Evolutionary conservation across 2,888 invertebrate genomes (phyloP).

Genomic region (Diadegma fenestrale): DNA sequence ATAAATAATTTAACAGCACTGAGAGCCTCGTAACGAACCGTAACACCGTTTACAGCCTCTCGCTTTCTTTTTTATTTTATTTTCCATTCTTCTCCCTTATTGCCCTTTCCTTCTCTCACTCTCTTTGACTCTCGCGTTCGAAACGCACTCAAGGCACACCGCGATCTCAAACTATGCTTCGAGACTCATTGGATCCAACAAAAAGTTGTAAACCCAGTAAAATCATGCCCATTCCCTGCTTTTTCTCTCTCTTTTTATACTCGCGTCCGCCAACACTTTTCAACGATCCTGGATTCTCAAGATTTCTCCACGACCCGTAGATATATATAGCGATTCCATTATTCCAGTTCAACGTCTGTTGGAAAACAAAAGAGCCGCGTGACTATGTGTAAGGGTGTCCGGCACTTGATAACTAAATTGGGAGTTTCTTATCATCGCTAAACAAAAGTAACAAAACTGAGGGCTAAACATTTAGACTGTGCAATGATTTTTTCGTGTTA

Average conservation of each 20-base stretch:
- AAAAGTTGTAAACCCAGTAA: constrained; percentile 44
- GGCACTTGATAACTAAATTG: background rate
- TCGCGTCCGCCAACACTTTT: constrained; percentile 7
- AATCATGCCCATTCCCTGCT: background rate
- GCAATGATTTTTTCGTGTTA: too few relatives aligned
- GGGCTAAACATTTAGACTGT: background rate
- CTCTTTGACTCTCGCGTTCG: constrained; percentile 33
- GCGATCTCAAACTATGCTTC: constrained; percentile 38
- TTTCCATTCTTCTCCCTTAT: constrained; percentile 1
- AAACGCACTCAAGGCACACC: constrained; percentile 62
- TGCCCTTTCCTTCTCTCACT: background rate
- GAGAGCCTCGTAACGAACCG: constrained; percentile 70
- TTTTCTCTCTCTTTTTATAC: background rate
- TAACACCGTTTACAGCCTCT: constrained; percentile 71
- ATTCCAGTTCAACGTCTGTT: background rate
- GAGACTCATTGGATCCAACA: constrained; percentile 51
- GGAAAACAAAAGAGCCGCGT: background rate
- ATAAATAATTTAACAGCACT: constrained; percentile 30
- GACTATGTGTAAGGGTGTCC: background rate
- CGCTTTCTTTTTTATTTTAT: constrained; percentile 18
- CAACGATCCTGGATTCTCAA: constrained; percentile 23
- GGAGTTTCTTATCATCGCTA: background rate
- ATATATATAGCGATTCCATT: constrained; percentile 9
- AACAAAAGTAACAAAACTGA: background rate
- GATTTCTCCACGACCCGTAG: background rate